Evolutionary conservation across 2,888 invertebrate species (phyloP).

Genomic region (Balanococcus diminutus): DNA sequence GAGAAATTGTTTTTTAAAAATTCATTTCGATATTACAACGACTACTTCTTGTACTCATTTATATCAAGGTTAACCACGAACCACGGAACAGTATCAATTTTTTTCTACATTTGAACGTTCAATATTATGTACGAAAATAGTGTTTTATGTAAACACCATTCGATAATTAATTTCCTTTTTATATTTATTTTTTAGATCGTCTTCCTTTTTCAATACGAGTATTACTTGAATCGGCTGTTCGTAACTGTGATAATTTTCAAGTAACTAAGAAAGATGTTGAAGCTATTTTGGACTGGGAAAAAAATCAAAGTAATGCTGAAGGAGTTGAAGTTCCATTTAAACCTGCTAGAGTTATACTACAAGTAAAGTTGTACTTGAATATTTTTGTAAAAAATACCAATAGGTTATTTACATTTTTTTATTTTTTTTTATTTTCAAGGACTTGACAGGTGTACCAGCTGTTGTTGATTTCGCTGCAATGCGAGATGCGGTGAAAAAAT

Average conservation of each 20-base stretch:
- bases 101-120: background rate
- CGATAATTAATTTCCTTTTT: background rate
- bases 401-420: no score
- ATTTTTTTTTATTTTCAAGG: slow-evolving; percentile 66
- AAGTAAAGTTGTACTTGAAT: slow-evolving; percentile 66
- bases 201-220: slow-evolving; percentile 92
- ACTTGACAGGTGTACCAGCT: slow-evolving; percentile 95
- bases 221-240: slow-evolving; percentile 90
- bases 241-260: slow-evolving; percentile 96
- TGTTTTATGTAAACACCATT: background rate
- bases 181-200: slow-evolving; percentile 66
- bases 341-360: slow-evolving; percentile 93
- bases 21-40: background rate
- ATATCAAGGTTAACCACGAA: background rate
- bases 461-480: slow-evolving; percentile 99
- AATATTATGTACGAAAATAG: background rate
- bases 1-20: background rate
- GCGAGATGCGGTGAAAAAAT: slow-evolving; percentile 87
- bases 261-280: slow-evolving; percentile 76
- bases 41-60: background rate
- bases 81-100: background rate
- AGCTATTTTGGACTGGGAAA: slow-evolving; percentile 87
- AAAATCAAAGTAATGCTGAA: slow-evolving; percentile 70
- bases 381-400: background rate
- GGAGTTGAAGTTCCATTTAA: slow-evolving; percentile 94